Evolutionary conservation across 2,113 vertebrate species (phyloP), one percentile per base, ranked within the genome.

Genomic region (Perca schrenkii): DNA sequence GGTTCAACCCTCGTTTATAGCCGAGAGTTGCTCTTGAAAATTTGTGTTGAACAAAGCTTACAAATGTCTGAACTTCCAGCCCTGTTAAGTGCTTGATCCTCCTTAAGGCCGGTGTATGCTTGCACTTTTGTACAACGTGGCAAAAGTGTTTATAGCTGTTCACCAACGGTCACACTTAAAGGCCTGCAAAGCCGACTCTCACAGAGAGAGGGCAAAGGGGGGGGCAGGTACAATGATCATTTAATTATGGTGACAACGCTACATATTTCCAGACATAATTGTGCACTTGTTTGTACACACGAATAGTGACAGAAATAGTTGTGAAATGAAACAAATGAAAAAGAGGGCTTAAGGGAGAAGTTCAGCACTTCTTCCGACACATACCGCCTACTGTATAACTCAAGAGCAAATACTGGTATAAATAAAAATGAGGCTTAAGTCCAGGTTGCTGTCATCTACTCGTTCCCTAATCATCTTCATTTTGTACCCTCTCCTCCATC

Each of bases 341-440:
- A 70, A 50, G 31, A 16, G 53, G 25, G 10, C 47, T 74, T 46
- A 12, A 57, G 31, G 31, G 31, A 34, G 31, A 77, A 58, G 34
- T 79, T 82, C 56, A 22, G 61, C n/a, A 28, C 21, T 16, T 31
- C 6, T 25, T 22, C 14, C 52, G 47, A 74, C 16, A 4, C 31
- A 50, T 52, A 57, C 15, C 17, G 14, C 3, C 61, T 64, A 31
- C 69, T 61, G 15, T 25, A n/a, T 70, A 36, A 70, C 62, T 61
- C 17, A 71, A 49, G 22, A 56, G 36, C 2, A 2, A 66, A 71
- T 66, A 16, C 34, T 60, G 63, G 13, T 58, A 47, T 66, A 74
- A 78, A 62, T 60, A 57, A 53, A 63, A 34, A 75, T 71, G 68
- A 66, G 43, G 56, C 61, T 43, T 22, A 43, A 58, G 52, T 84